A percentile compares a stretch with the other conserved stretches of the same genome.
Evolutionary conservation across 1,140 invertebrate genomes (phyloP).

Genomic region (Ridgeia piscesae): DNA sequence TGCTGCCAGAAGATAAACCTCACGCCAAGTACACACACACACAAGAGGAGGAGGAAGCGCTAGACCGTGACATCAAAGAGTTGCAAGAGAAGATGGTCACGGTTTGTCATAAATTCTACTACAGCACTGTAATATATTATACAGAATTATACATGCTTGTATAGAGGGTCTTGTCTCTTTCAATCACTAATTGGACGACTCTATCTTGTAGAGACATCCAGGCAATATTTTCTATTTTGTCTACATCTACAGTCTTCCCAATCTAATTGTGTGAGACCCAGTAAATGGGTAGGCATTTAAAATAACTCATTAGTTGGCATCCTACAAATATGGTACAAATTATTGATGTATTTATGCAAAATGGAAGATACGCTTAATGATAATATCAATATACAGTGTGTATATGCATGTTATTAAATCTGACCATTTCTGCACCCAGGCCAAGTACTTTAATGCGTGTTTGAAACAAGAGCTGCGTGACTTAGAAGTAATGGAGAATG

Average conservation of each 20-base stretch:
- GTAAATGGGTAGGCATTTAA: background rate
- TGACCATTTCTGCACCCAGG: background rate
- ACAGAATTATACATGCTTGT: too few species aligned
- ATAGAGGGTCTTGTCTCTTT: background rate
- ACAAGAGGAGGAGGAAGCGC: background rate
- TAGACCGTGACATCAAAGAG: conserved; percentile 8
- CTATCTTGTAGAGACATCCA: background rate
- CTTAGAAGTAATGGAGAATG: background rate
- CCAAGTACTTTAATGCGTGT: background rate
- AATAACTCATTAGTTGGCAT: background rate
- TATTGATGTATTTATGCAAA: background rate
- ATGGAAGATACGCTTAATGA: background rate
- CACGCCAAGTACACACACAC: background rate
- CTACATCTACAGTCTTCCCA: too few species aligned
- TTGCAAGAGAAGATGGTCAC: conserved; percentile 9
- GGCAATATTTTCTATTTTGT: background rate
- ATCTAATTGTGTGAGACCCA: background rate
- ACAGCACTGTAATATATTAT: background rate
- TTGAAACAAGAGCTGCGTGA: background rate
- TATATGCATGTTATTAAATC: background rate
- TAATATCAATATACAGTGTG: background rate
- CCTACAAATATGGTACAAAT: background rate
- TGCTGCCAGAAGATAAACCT: conserved; percentile 5
- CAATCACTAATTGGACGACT: background rate
- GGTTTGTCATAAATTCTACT: background rate